These are phyloP conservation scores for Platycheirus rosarum DNA, from an alignment of 2,888 invertebrate species.

Conservation along the genomic window DNA sequence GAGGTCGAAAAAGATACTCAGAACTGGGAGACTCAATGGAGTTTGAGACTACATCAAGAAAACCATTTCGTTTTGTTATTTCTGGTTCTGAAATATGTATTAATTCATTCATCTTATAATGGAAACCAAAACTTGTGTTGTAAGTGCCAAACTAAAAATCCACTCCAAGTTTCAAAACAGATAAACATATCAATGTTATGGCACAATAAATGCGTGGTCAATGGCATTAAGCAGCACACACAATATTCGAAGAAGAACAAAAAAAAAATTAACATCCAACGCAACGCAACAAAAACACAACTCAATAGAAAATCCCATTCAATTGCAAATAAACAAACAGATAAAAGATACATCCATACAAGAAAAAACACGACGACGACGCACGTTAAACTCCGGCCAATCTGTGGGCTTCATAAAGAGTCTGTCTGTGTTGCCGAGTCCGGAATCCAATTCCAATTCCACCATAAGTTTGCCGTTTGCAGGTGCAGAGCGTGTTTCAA, in stretches of 20 bases:
- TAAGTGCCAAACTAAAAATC: too few relatives aligned
- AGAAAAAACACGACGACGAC: constrained; percentile 23
- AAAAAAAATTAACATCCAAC: constrained; percentile 8
- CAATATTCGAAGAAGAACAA: constrained; percentile 33
- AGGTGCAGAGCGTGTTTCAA: constrained; percentile 67
- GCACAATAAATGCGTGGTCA: constrained; percentile 69
- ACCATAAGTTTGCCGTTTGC: constrained; percentile 34
- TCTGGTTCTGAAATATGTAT: too few relatives aligned
- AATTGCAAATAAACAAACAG: constrained; percentile 25
- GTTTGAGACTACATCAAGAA: too few relatives aligned
- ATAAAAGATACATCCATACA: constrained; percentile 10
- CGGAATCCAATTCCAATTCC: constrained; percentile 28
- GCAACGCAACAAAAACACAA: constrained; percentile 7
- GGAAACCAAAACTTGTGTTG: too few relatives aligned
- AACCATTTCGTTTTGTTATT: too few relatives aligned
- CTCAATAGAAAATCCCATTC: constrained; percentile 7
- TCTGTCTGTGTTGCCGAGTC: constrained; percentile 49
- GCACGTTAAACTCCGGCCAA: not conserved
- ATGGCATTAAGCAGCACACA: constrained; percentile 49
- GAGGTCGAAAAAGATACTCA: too few relatives aligned
- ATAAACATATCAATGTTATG: constrained; percentile 69
- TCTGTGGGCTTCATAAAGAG: constrained; percentile 62
- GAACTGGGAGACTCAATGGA: too few relatives aligned
- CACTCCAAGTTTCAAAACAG: not conserved
- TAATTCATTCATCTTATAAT: too few relatives aligned